These are phyloP conservation scores for Tenthredo distinguenda DNA, from an alignment of 2,888 invertebrate genomes.

Conservation along the genomic window DNA sequence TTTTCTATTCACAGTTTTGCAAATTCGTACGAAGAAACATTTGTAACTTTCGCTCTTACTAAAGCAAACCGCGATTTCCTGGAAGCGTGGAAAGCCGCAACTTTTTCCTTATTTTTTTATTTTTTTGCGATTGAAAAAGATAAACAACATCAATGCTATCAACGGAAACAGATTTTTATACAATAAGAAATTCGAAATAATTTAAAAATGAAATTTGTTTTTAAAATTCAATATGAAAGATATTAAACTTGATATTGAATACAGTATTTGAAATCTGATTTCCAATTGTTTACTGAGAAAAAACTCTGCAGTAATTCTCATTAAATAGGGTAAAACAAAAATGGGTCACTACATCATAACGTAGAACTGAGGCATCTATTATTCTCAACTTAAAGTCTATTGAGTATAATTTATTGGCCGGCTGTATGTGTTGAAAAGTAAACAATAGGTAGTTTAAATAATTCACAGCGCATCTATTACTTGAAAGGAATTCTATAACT, in stretches of 20 bases:
- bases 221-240: neutral
- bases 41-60: neutral
- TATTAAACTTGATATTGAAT: too few species aligned
- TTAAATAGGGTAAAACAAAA: neutral
- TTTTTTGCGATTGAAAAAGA: neutral
- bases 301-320: neutral
- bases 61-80: slow-evolving; percentile 8
- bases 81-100: neutral
- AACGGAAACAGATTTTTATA: neutral
- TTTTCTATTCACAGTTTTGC: neutral
- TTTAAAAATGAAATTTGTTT: neutral
- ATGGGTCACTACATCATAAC: slow-evolving; percentile 6
- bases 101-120: neutral
- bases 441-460: slow-evolving; percentile 1
- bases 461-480: neutral
- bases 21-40: neutral
- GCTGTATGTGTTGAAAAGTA: slow-evolving; percentile 3
- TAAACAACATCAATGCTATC: neutral
- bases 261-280: neutral
- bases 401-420: slow-evolving; percentile 17
- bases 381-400: neutral
- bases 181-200: neutral
- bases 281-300: neutral
- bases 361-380: neutral
- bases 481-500: neutral